These are phyloP conservation scores for Sesamia inferens DNA, from an alignment of 2,888 invertebrate genomes.

Conservation along the genomic window DNA sequence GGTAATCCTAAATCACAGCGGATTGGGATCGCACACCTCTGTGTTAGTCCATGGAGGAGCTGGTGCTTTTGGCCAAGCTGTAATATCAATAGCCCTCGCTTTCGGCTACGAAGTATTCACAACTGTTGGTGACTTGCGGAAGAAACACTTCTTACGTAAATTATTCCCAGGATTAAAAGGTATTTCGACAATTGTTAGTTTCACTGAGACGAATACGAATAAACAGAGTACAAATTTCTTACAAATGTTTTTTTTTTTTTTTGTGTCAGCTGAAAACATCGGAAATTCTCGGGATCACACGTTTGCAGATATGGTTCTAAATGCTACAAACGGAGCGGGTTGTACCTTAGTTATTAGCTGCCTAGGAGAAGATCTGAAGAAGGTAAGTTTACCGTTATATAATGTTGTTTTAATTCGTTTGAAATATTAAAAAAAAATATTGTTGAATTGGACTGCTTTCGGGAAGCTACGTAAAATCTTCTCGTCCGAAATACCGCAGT, in stretches of 20 bases:
- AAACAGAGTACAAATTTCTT: background rate
- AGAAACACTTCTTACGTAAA: slow-evolving; percentile 69
- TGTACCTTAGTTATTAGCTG: slow-evolving; percentile 73
- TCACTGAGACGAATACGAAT: background rate
- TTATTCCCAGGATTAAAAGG: slow-evolving; percentile 66
- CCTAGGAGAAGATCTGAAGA: slow-evolving; percentile 70
- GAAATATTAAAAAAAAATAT: too few species aligned
- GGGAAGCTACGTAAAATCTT: too few species aligned
- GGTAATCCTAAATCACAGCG: slow-evolving; percentile 5
- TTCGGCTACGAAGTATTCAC: slow-evolving; percentile 67
- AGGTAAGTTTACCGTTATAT: slow-evolving; percentile 67
- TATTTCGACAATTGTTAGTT: slow-evolving; percentile 1
- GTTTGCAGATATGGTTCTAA: slow-evolving; percentile 61
- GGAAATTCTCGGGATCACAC: slow-evolving; percentile 74
- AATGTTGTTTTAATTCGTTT: background rate
- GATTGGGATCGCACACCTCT: fast-evolving
- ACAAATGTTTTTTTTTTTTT: too few species aligned
- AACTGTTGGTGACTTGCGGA: slow-evolving; percentile 70
- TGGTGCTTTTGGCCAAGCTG: slow-evolving; percentile 69
- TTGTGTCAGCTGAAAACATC: slow-evolving; percentile 75
- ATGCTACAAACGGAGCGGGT: slow-evolving; percentile 59
- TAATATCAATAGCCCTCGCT: slow-evolving; percentile 67
- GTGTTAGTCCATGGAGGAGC: slow-evolving; percentile 56
- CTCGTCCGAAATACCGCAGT: too few species aligned
- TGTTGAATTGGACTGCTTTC: too few species aligned